Evolutionary conservation across 1,140 invertebrate species (phyloP).

Genomic region (Drosophila fuyamai): DNA sequence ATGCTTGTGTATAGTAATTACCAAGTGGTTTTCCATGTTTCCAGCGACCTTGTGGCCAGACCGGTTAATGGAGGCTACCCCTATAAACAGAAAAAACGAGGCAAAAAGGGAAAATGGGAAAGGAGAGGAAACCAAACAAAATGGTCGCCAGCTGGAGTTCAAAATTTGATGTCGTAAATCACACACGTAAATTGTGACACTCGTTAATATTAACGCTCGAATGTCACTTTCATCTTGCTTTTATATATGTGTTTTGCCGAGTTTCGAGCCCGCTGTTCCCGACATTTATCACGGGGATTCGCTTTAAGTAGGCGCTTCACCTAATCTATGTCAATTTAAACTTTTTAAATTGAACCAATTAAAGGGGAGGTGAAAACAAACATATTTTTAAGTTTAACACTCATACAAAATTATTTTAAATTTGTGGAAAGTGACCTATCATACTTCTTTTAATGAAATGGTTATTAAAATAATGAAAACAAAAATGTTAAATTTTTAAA

Average conservation of each 20-base stretch:
- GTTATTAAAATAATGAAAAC: background rate
- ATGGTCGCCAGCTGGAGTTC: conserved; percentile 56
- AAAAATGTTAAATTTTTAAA: background rate
- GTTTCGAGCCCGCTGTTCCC: conserved; percentile 16
- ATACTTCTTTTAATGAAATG: too few relatives aligned
- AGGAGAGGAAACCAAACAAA: conserved; percentile 18
- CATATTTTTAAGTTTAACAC: too few relatives aligned
- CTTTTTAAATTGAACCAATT: conserved; percentile 39
- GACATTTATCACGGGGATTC: conserved; percentile 39
- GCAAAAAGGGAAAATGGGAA: background rate
- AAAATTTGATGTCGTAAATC: conserved; percentile 64
- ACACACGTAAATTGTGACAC: conserved; percentile 62
- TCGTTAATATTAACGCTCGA: conserved; percentile 58
- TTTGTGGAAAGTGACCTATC: too few relatives aligned
- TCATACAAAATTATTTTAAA: too few relatives aligned
- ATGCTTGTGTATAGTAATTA: conserved; percentile 57
- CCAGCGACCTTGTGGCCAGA: conserved; percentile 44
- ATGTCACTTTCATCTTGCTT: conserved; percentile 26
- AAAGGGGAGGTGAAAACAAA: background rate
- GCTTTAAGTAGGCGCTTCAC: conserved; percentile 1
- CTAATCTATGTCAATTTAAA: conserved; percentile 43
- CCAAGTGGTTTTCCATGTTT: conserved; percentile 61
- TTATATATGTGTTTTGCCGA: conserved; percentile 14
- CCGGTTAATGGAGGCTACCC: conserved; percentile 31
- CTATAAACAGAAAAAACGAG: background rate